Base-by-base conservation (phyloP, 1,140 invertebrate genomes). In the Pollicipes pollicipes region DNA sequence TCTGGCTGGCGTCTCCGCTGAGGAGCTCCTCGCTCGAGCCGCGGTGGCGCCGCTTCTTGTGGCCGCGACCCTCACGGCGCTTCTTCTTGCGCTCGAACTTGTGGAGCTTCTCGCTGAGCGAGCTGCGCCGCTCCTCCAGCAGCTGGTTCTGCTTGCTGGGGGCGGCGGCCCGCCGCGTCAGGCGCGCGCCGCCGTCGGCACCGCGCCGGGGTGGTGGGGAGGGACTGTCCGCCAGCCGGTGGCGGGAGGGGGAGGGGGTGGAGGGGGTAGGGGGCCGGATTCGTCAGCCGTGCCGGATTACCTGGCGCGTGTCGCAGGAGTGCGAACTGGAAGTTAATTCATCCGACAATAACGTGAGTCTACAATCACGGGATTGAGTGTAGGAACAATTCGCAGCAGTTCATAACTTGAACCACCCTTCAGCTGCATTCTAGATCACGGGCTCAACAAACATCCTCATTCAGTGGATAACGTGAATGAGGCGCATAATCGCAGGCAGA, bases 31-130 rank as follows among this genome's bases (percentile, higher is more conserved):
- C 70, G 1, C 68, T 70, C 16, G 66, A 69, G 3, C 70, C 70
- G 37, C 72, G 73, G 31, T 72, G 72, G 68, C 72, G 72, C 67
- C 73, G 73, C 45, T 74, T 72, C 68, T 75, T 75, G 45, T 72
- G 70, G 29, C 85, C 81, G 76, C 86, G 87, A 80, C 85, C 86
- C 73, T 82, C 78, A 75, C 87, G 88, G 79, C 88, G 89, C 75
- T 88, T 87, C 77, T 85, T 85, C 78, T 87, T 88, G 28, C 84
- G 80, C 74, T 90, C 86, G 76, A 86, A 86, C 74, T 86, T 86
- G 27, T 85, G 87, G 72, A 89, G 76, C 78, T 90, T 90, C 75
- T 89, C 87, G 76, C 85, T 87, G 68, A 89, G 80, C 45, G 83
- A 83, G 81, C 85, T 87, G 30, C 88, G 82, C 64, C 85, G 83